Conservation (phyloP, 1,140 invertebrate genomes). For the Camponotus pennsylvanicus region DNA sequence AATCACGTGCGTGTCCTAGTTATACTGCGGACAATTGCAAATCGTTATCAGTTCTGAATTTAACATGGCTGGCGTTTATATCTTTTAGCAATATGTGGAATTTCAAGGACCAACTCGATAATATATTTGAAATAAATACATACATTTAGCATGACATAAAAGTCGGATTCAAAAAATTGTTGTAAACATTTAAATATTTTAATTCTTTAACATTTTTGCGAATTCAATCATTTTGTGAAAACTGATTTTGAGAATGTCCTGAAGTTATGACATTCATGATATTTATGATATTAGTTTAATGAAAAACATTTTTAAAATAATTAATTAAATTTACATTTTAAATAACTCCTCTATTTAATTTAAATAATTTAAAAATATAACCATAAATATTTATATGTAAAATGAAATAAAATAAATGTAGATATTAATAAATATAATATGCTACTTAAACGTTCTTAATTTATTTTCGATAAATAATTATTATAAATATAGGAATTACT, state of each 20-base stretch:
- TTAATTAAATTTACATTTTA: no score
- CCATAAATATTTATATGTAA: no score
- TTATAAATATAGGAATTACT: no score
- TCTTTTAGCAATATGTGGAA: background rate
- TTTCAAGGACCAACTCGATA: background rate
- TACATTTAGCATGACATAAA: background rate
- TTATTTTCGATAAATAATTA: no score
- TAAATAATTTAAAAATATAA: no score
- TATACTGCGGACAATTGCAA: background rate
- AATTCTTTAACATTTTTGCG: background rate
- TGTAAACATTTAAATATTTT: background rate
- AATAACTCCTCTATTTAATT: no score
- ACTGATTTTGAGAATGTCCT: background rate
- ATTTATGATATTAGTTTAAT: background rate
- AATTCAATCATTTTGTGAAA: background rate
- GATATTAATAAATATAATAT: no score
- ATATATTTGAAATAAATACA: background rate
- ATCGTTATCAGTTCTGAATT: constrained; percentile 15
- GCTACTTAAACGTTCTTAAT: no score
- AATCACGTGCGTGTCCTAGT: constrained; percentile 16
- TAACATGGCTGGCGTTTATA: background rate
- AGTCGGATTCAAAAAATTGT: background rate
- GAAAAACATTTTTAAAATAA: no score
- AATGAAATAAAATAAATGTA: no score
- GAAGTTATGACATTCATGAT: background rate